These are phyloP conservation scores for Agrypnia vestita DNA, from an alignment of 1,140 invertebrate species.

Conservation along the genomic window DNA sequence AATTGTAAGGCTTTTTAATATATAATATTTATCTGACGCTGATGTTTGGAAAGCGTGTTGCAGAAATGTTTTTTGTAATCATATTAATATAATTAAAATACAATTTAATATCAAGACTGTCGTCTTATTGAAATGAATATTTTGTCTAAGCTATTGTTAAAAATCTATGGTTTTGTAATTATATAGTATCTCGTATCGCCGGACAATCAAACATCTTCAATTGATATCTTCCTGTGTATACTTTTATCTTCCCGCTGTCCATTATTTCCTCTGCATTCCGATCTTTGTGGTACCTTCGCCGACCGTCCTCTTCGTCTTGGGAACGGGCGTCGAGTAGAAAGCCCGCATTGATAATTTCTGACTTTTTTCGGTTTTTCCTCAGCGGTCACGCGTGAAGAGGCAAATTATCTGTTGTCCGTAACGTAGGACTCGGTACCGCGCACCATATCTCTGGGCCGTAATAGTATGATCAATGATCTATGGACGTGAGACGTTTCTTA, in stretches of 20 bases:
- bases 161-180: too few species aligned
- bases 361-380: not conserved
- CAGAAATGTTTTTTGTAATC: not conserved
- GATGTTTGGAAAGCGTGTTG: conserved; percentile 24
- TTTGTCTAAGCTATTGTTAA: too few species aligned
- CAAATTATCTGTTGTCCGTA: conserved; percentile 20
- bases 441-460: not conserved
- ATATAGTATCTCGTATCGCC: too few species aligned
- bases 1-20: too few species aligned
- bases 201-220: not conserved
- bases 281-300: conserved; percentile 12
- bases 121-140: too few species aligned
- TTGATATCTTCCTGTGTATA: conserved; percentile 4
- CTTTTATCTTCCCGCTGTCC: not conserved
- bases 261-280: conserved; percentile 11
- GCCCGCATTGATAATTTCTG: not conserved
- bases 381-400: conserved; percentile 17
- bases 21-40: not conserved
- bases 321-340: not conserved
- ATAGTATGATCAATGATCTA: too few species aligned
- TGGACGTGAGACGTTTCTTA: too few species aligned
- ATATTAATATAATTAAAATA: too few species aligned
- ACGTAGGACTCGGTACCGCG: not conserved
- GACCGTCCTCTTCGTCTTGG: not conserved
- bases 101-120: too few species aligned